Evolutionary conservation across 2,113 vertebrate genomes (phyloP).

Genomic region (Chaetura pelagica): DNA sequence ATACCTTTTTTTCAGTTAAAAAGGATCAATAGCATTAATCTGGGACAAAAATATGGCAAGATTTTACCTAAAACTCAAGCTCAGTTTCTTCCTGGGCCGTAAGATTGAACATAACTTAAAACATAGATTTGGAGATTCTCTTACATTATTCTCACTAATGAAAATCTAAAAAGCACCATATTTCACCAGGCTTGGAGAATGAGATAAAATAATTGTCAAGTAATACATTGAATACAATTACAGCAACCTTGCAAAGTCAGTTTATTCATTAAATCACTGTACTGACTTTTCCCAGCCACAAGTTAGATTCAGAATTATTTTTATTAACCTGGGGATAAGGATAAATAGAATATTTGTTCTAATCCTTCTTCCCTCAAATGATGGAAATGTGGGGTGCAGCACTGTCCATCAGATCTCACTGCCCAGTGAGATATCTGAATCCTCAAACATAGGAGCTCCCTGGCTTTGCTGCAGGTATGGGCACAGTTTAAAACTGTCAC

Average conservation of each 20-base stretch:
- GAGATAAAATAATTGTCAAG: neutral
- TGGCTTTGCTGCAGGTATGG: neutral
- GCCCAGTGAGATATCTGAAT: neutral
- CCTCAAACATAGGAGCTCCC: neutral
- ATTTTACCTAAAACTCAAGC: neutral
- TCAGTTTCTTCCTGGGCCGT: neutral
- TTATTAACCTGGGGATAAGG: neutral
- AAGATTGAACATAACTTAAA: neutral
- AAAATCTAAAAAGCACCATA: neutral
- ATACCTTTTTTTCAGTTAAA: neutral
- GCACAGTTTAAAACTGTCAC: rapidly evolving
- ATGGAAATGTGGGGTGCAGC: neutral
- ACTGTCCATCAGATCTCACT: neutral
- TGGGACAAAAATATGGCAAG: neutral
- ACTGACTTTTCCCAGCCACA: rapidly evolving
- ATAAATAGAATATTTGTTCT: neutral
- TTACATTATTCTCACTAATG: neutral
- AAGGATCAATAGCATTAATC: neutral
- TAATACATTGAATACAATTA: neutral
- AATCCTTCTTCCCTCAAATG: neutral
- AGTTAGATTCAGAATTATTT: neutral
- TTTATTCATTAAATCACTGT: neutral
- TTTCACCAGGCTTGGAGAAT: neutral
- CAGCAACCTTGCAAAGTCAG: neutral
- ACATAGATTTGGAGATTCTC: neutral